phyloP scores from a whole-genome alignment of 2,113 vertebrate genomes.

The Pungitius pungitius region DNA sequence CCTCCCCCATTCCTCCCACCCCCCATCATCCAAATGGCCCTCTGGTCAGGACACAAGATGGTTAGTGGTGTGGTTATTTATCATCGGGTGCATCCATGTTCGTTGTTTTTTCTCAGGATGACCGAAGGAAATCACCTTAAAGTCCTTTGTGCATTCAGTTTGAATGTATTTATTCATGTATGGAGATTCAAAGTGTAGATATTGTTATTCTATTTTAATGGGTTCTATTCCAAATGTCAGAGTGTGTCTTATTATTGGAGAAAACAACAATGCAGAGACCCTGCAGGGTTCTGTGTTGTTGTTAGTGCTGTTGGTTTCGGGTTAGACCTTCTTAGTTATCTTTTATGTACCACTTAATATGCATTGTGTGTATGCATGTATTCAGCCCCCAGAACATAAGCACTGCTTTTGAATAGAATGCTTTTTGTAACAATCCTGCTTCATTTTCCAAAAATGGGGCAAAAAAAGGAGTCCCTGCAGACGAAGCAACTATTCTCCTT shows the following conservation, averaged over 20 bases:
- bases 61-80: slow-evolving; percentile 43
- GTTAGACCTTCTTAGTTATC: not conserved
- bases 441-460: not conserved
- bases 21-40: slow-evolving; percentile 57
- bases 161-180: not conserved
- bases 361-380: not conserved
- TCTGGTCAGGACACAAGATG: slow-evolving; percentile 65
- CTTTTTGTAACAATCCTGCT: not conserved
- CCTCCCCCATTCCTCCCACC: slow-evolving; percentile 51
- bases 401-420: not conserved
- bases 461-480: not conserved
- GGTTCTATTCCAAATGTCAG: not conserved
- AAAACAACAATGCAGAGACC: not conserved
- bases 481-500: slow-evolving; percentile 4
- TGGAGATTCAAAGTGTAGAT: not conserved
- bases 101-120: slow-evolving; percentile 5
- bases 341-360: not conserved
- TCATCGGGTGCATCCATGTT: slow-evolving; percentile 15
- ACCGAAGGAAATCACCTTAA: not conserved
- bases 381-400: not conserved
- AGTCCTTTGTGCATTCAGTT: not conserved
- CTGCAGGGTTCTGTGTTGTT: slow-evolving; percentile 16
- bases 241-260: not conserved
- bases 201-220: not conserved
- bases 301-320: not conserved